A percentile compares a stretch with the other conserved stretches of the same genome.
Conservation (phyloP, 2,888 invertebrate species). For the Digitonthophagus gazella region DNA sequence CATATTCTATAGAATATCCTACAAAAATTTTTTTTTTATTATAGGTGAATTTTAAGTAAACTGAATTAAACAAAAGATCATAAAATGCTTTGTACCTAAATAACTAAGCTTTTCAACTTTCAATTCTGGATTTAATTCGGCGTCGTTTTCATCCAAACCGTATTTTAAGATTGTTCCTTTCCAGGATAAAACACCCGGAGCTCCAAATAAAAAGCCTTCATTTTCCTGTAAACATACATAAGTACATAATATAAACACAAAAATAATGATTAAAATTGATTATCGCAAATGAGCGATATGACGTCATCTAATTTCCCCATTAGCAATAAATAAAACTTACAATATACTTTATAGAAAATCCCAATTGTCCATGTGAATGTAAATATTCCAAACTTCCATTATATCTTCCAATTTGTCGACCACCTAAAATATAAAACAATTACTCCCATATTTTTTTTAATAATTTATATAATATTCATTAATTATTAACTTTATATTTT, state of each 20-base stretch:
- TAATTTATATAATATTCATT: not conserved
- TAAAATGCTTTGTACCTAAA: constrained; percentile 19
- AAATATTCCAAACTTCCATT: constrained; percentile 23
- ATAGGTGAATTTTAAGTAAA: not conserved
- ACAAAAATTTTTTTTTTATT: not conserved
- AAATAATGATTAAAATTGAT: not conserved
- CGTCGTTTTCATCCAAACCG: constrained; percentile 1
- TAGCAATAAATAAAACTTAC: constrained; percentile 8
- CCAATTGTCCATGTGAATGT: constrained; percentile 26
- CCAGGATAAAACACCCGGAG: constrained; percentile 28
- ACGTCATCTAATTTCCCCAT: too few relatives aligned
- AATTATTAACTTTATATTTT: not conserved
- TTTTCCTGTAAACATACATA: constrained; percentile 19
- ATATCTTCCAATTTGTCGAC: constrained; percentile 11
- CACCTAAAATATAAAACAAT: not conserved
- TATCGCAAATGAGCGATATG: too few relatives aligned
- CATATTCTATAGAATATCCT: constrained; percentile 31
- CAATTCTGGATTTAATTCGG: constrained; percentile 20
- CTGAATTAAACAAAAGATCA: not conserved
- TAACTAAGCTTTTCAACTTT: constrained; percentile 22
- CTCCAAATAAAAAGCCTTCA: constrained; percentile 26
- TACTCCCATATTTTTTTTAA: not conserved
- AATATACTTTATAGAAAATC: constrained; percentile 26
- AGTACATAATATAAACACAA: not conserved
- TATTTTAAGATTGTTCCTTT: constrained; percentile 25